phyloP scores from a whole-genome alignment of 2,797 vertebrate genomes.

The Adelosebastes latens region DNA sequence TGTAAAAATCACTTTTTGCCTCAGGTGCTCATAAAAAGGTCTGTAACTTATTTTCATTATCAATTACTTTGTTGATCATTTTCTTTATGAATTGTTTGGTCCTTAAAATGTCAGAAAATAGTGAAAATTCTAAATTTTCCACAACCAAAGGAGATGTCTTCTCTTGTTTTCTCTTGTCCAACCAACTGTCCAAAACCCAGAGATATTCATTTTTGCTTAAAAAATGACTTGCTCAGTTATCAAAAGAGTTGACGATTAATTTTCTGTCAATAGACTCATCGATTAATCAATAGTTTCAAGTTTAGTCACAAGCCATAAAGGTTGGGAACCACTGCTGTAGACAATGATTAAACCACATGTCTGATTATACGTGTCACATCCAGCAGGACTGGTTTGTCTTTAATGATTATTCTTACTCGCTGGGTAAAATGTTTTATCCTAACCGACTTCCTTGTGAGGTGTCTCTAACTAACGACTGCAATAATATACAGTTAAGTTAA shows the following conservation, averaged over 20 bases:
- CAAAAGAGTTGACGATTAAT: neutral
- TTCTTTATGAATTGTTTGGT: too few species aligned
- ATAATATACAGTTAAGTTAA: neutral
- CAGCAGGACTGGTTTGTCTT: constrained; percentile 37
- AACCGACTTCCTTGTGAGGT: neutral
- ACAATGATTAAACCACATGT: constrained; percentile 10
- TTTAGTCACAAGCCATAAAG: neutral
- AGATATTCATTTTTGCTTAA: neutral
- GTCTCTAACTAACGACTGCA: neutral
- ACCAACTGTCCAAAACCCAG: neutral
- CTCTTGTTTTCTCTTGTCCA: neutral
- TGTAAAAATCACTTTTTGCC: too few species aligned
- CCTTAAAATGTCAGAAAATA: too few species aligned
- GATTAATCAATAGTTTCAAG: neutral
- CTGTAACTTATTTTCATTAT: too few species aligned
- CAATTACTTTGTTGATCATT: too few species aligned
- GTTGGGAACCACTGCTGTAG: accelerated
- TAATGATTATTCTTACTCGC: neutral
- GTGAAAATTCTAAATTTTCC: neutral
- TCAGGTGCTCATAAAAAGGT: accelerated
- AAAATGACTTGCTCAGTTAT: too few species aligned
- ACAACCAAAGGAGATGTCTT: neutral
- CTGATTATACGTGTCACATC: neutral
- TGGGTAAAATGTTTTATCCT: neutral
- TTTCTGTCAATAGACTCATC: neutral